Conservation (phyloP, 2,888 invertebrate genomes). For the Tanypteryx hageni region DNA sequence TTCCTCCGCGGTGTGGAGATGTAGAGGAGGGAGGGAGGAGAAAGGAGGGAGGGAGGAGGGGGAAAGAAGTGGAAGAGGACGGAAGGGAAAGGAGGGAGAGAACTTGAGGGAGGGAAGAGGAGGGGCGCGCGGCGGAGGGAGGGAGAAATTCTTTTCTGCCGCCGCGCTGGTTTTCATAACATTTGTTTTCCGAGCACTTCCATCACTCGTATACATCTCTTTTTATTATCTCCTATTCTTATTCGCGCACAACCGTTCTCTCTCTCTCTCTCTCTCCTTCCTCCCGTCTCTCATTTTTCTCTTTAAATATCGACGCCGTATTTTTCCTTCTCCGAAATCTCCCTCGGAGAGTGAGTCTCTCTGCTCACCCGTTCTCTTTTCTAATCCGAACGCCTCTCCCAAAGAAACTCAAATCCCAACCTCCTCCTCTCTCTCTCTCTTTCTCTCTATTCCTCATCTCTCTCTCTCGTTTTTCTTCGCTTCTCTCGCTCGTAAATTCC, state of each 20-base stretch:
- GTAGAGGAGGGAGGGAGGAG: not conserved
- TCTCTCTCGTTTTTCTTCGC: not conserved
- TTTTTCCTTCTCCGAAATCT: too few relatives aligned
- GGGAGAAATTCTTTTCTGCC: not conserved
- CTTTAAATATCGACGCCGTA: too few relatives aligned
- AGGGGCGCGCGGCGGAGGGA: too few relatives aligned
- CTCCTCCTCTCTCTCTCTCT: not conserved
- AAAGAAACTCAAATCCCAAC: not conserved
- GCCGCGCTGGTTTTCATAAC: not conserved
- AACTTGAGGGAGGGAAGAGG: too few relatives aligned
- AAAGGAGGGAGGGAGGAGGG: not conserved
- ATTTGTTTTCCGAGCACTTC: not conserved
- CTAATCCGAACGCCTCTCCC: not conserved
- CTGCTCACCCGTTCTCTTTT: not conserved
- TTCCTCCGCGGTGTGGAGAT: too few relatives aligned
- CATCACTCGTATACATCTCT: not conserved
- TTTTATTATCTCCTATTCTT: too few relatives aligned
- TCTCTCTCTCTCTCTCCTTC: too few relatives aligned
- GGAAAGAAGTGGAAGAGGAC: not conserved
- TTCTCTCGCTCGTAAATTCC: not conserved
- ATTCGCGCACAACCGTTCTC: too few relatives aligned
- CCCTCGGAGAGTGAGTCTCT: not conserved
- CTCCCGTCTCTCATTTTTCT: too few relatives aligned
- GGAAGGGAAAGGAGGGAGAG: not conserved
- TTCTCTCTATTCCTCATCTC: not conserved